Conservation (phyloP, 2,888 invertebrate genomes). For the Trachelus iudaicus region DNA sequence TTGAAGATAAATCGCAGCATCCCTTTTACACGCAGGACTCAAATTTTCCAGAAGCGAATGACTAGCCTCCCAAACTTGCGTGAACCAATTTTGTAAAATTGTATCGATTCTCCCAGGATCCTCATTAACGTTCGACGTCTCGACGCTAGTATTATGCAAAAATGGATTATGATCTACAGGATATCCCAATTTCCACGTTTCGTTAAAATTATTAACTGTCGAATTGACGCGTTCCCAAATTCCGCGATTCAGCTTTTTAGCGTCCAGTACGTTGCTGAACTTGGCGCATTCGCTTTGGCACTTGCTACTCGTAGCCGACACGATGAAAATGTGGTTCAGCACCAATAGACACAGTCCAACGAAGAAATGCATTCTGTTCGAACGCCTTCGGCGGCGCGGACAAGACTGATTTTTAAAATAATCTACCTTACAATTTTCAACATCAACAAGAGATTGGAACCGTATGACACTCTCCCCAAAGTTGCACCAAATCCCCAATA, state of each 20-base stretch:
- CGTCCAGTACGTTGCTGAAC: background rate
- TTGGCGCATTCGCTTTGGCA: background rate
- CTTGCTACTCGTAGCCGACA: background rate
- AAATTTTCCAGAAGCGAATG: background rate
- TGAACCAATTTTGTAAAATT: background rate
- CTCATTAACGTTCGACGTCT: background rate
- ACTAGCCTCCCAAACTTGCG: background rate
- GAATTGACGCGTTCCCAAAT: background rate
- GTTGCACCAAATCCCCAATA: background rate
- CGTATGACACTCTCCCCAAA: background rate
- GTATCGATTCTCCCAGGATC: background rate
- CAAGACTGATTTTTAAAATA: background rate
- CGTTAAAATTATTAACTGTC: background rate
- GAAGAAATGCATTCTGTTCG: background rate
- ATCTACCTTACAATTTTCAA: background rate
- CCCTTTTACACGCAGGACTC: constrained; percentile 10
- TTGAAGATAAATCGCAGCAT: constrained; percentile 12
- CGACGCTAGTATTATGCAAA: background rate
- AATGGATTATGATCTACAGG: background rate
- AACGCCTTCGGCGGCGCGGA: background rate
- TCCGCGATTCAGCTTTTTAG: background rate
- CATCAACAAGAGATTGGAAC: background rate
- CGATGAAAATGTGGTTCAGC: background rate
- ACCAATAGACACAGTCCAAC: background rate
- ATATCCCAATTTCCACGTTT: background rate